phyloP scores from a whole-genome alignment of 1,140 invertebrate genomes.

The Drosophila parabipectinata region DNA sequence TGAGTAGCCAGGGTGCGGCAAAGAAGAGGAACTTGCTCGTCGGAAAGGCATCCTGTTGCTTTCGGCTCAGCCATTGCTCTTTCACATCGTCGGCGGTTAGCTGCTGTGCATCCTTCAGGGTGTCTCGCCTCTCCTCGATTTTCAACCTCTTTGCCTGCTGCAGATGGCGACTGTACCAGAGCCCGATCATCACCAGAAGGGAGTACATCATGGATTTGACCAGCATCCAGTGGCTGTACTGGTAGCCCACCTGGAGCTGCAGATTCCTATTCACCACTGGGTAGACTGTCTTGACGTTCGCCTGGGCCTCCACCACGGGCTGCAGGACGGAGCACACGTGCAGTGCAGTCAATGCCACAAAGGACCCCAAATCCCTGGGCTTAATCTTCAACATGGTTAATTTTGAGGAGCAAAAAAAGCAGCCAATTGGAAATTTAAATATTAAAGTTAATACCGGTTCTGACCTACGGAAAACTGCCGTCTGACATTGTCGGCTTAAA shows the following conservation, averaged over 20 bases:
- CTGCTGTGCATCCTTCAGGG: neutral
- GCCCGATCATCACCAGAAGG: slow-evolving; percentile 28
- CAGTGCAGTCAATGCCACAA: slow-evolving; percentile 33
- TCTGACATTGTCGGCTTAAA: neutral
- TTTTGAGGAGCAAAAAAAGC: slow-evolving; percentile 3
- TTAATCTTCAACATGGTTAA: slow-evolving; percentile 44
- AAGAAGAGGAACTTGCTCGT: slow-evolving; percentile 17
- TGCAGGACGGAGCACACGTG: slow-evolving; percentile 47
- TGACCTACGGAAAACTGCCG: neutral
- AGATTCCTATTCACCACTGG: slow-evolving; percentile 33
- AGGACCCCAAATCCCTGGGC: slow-evolving; percentile 22
- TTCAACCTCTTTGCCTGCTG: neutral
- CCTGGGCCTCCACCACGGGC: slow-evolving; percentile 45
- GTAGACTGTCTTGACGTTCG: slow-evolving; percentile 30
- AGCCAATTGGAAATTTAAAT: neutral
- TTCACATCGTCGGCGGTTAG: slow-evolving; percentile 42
- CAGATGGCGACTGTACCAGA: slow-evolving; percentile 43
- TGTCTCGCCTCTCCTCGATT: neutral
- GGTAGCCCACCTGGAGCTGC: slow-evolving; percentile 43
- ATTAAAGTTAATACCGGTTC: neutral
- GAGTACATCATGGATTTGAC: slow-evolving; percentile 39
- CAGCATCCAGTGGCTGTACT: slow-evolving; percentile 45
- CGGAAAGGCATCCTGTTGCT: slow-evolving; percentile 23
- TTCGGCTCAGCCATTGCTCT: slow-evolving; percentile 28
- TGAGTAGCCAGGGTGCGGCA: slow-evolving; percentile 40